These are phyloP conservation scores for Protodeltote pygarga DNA, from an alignment of 2,888 invertebrate genomes.

Conservation along the genomic window DNA sequence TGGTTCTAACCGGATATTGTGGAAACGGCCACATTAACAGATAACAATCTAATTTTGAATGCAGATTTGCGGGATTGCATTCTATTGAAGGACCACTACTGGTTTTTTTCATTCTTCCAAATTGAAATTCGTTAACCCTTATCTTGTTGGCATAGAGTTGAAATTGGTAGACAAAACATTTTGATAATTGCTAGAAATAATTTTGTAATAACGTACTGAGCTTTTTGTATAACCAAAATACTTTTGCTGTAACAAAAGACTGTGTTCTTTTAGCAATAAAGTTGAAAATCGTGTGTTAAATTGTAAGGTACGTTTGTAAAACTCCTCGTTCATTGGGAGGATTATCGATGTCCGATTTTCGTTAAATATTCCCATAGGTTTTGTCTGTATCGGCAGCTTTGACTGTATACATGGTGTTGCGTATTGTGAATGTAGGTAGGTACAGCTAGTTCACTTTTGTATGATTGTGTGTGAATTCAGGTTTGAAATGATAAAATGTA, in stretches of 20 bases:
- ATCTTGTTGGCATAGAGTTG: neutral
- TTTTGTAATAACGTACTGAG: slow-evolving; percentile 40
- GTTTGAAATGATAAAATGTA: slow-evolving; percentile 9
- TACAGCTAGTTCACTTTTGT: slow-evolving; percentile 41
- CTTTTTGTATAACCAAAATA: slow-evolving; percentile 39
- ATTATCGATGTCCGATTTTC: slow-evolving; percentile 67
- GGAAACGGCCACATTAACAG: slow-evolving; percentile 69
- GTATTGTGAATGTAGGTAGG: slow-evolving; percentile 34
- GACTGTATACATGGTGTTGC: slow-evolving; percentile 48
- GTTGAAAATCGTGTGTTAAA: slow-evolving; percentile 14
- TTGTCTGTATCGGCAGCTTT: slow-evolving; percentile 54
- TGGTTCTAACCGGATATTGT: slow-evolving; percentile 57
- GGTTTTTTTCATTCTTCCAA: slow-evolving; percentile 38
- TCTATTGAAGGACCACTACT: slow-evolving; percentile 53
- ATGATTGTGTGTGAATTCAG: slow-evolving; percentile 32
- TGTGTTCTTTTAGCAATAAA: neutral
- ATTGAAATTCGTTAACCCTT: neutral
- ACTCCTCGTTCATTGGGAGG: slow-evolving; percentile 54
- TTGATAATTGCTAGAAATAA: slow-evolving; percentile 11
- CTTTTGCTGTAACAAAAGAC: neutral
- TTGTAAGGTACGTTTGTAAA: slow-evolving; percentile 8
- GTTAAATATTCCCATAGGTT: slow-evolving; percentile 62
- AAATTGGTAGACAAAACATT: slow-evolving; percentile 7
- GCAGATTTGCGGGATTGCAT: slow-evolving; percentile 71
- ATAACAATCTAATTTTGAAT: slow-evolving; percentile 81